Evolutionary conservation across 2,888 invertebrate species (phyloP), one percentile per base, ranked within the genome.

Genomic region (Notocelia uddmanniana): DNA sequence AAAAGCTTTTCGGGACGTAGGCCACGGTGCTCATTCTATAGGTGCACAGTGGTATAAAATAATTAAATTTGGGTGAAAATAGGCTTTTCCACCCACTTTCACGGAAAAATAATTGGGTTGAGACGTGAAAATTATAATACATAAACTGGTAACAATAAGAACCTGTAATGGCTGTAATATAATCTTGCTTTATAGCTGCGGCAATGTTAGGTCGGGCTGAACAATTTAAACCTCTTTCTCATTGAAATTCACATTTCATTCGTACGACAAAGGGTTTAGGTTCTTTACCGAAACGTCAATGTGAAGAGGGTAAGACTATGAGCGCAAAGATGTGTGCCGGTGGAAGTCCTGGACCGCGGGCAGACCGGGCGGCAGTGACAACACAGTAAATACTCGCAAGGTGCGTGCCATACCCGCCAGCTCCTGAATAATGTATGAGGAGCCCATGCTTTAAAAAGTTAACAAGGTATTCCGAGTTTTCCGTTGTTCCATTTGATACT

Each of bases 401-500:
- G 71, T 66, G 63, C 63, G 68, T 70, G 74, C 63, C 31, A 66
- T 74, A 76, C 73, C 82, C 81, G 83, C 83, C 80, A 80, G 78
- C 83, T 79, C 77, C 83, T 91, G 91, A 91, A 92, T 92, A 88
- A 92, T 89, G 83, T 89, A 92, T 90, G 89, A 90, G 84, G 78
- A 83, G 80, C 86, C 87, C 86, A 90, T 89, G 88, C 88, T 91
- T 92, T 91, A 90, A 91, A 92, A 92, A 92, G 90, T 91, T 92
- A 91, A 92, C 91, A 90, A 91, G 91, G 86, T 92, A 91, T 90
- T 87, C 89, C 87, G 85, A 88, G 89, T 85, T 91, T 91, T 89
- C 87, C 90, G 89, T 91, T 92, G 89, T 90, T 89, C 87, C 68
- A 57, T 72, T 72, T 86, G 85, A 84, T 85, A 84, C 86, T 89